phyloP scores from a whole-genome alignment of 2,797 vertebrate genomes.

The Neoniphon sammara region DNA sequence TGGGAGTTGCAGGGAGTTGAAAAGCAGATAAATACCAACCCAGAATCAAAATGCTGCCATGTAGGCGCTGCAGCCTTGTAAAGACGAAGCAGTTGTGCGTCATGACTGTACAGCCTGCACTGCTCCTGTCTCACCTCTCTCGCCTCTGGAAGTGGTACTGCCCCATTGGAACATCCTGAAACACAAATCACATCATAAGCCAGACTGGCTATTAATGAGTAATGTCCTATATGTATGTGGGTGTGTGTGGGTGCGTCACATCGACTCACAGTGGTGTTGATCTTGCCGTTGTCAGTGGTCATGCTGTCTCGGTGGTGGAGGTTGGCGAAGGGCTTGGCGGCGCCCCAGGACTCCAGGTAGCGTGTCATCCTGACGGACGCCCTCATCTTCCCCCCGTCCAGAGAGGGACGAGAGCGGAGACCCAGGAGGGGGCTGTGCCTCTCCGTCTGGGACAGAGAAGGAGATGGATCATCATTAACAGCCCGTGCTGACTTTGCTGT shows the following conservation, averaged over 20 bases:
- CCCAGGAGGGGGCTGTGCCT: slow-evolving; percentile 90
- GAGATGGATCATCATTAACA: not conserved
- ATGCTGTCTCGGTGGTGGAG: slow-evolving; percentile 97
- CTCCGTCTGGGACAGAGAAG: slow-evolving; percentile 83
- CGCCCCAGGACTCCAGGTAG: slow-evolving; percentile 98
- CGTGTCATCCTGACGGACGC: slow-evolving; percentile 97
- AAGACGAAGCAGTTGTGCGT: not conserved
- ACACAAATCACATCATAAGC: slow-evolving; percentile 32
- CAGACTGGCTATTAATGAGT: not conserved
- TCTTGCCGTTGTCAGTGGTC: slow-evolving; percentile 96
- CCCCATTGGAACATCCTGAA: slow-evolving; percentile 95
- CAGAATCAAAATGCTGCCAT: not conserved
- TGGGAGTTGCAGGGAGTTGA: slow-evolving; percentile 52
- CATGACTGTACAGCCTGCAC: not conserved
- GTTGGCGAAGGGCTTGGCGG: slow-evolving; percentile 97
- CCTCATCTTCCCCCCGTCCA: slow-evolving; percentile 94
- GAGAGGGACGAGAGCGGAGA: slow-evolving; percentile 87
- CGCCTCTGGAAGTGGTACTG: slow-evolving; percentile 93
- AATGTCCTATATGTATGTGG: not conserved
- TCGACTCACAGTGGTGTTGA: slow-evolving; percentile 91
- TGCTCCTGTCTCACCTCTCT: slow-evolving; percentile 71
- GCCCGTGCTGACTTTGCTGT: not conserved
- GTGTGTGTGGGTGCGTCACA: not conserved
- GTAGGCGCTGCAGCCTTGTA: not conserved
- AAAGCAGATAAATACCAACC: not conserved